These are phyloP conservation scores for Monodelphis domestica DNA, from an alignment of 2,797 vertebrate genomes.

Conservation along the genomic window DNA sequence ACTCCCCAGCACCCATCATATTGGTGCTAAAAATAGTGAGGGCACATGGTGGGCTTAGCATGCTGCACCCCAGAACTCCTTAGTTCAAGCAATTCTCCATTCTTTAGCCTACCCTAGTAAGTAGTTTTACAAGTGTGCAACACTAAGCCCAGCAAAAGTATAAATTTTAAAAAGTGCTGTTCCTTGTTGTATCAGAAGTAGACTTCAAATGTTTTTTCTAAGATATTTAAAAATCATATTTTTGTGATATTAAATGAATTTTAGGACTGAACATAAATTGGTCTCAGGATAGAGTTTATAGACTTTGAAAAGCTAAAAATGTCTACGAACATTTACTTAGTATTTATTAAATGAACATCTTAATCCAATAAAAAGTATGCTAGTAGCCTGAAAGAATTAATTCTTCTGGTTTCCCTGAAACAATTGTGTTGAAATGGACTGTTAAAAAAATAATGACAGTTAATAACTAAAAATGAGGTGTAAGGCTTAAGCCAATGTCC, in stretches of 20 bases:
- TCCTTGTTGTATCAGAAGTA: neutral
- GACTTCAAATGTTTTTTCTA: neutral
- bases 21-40: neutral
- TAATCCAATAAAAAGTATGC: neutral
- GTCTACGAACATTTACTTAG: neutral
- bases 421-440: neutral
- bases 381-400: neutral
- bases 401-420: neutral
- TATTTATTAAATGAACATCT: neutral
- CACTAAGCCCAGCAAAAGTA: neutral
- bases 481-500: neutral
- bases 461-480: neutral
- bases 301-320: neutral
- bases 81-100: neutral
- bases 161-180: neutral
- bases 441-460: neutral
- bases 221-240: neutral
- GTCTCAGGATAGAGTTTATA: neutral
- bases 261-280: neutral
- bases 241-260: neutral
- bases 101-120: neutral
- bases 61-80: neutral
- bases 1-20: neutral
- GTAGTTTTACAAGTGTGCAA: neutral
- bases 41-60: neutral